Percentiles rank a stretch among this genome's conserved stretches.
Evolutionary conservation across 2,797 vertebrate species (phyloP).

Genomic region (Sternotherus odoratus): DNA sequence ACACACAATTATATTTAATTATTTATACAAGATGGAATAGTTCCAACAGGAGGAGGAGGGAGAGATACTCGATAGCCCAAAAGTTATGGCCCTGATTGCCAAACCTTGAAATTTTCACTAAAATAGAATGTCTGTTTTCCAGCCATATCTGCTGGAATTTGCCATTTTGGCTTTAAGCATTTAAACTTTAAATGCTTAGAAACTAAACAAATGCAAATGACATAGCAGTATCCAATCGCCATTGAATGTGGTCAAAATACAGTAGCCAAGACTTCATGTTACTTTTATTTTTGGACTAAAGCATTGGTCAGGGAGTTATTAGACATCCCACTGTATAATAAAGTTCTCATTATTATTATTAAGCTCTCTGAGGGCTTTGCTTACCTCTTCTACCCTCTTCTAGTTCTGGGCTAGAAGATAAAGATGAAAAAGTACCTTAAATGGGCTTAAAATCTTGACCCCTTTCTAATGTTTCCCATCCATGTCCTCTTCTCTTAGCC

Average conservation of each 20-base stretch:
- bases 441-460: not conserved
- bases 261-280: not conserved
- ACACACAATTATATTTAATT: not conserved
- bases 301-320: rapidly evolving
- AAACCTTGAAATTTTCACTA: not conserved
- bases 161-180: not conserved
- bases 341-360: not conserved
- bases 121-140: not conserved
- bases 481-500: not conserved
- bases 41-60: not conserved
- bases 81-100: not conserved
- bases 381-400: not conserved
- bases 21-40: not conserved
- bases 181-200: not conserved
- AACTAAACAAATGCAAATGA: not conserved
- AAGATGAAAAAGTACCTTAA: not conserved
- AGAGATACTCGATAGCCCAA: not conserved
- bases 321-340: not conserved
- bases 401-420: not conserved
- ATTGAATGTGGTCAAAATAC: not conserved
- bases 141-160: not conserved
- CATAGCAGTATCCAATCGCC: not conserved
- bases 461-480: not conserved
- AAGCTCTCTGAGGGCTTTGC: not conserved
- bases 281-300: not conserved